Evolutionary conservation across 2,113 vertebrate genomes (phyloP).

Genomic region (Accipiter virgatus): DNA sequence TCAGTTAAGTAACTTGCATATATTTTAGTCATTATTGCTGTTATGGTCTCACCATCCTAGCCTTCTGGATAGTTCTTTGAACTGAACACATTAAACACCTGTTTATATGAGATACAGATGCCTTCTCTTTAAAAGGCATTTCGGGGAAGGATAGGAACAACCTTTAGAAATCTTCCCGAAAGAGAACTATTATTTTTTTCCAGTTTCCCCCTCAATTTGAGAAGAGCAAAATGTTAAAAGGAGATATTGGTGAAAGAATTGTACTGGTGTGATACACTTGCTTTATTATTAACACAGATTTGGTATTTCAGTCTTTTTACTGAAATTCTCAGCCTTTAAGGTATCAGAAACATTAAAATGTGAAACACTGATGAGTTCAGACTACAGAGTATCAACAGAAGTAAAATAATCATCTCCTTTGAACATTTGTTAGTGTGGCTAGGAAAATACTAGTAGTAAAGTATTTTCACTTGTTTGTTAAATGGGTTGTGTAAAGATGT

Average conservation of each 20-base stretch:
- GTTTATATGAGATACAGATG: background rate
- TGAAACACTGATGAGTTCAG: background rate
- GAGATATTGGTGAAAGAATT: background rate
- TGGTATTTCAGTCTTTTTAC: background rate
- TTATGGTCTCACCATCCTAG: background rate
- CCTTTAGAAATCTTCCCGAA: background rate
- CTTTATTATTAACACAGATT: background rate
- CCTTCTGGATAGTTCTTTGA: background rate
- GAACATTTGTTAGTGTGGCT: background rate
- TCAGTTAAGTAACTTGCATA: background rate
- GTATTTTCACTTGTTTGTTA: background rate
- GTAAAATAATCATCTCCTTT: background rate
- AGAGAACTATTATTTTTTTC: background rate
- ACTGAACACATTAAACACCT: background rate
- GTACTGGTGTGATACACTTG: background rate
- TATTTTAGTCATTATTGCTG: background rate
- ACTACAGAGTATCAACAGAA: background rate
- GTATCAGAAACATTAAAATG: background rate
- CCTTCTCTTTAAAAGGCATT: background rate
- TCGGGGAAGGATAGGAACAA: background rate
- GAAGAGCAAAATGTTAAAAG: too few species aligned
- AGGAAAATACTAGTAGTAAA: background rate
- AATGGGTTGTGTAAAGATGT: background rate
- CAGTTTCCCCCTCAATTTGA: too few species aligned
- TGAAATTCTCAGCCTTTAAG: background rate